phyloP scores from a whole-genome alignment of 1,140 invertebrate species.

The Cataglyphis hispanica region DNA sequence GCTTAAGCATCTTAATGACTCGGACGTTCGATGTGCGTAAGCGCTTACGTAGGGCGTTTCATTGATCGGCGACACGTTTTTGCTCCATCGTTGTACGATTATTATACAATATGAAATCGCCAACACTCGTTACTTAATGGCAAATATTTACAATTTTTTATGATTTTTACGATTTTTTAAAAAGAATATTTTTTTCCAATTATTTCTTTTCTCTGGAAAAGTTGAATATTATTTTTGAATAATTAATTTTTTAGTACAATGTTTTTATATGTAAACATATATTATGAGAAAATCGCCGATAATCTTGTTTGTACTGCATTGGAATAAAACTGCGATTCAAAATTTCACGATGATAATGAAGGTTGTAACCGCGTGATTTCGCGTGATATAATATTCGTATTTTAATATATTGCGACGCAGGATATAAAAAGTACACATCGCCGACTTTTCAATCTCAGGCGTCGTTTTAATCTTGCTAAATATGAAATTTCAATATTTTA shows the following conservation, averaged over 20 bases:
- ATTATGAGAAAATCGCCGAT: neutral
- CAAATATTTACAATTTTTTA: neutral
- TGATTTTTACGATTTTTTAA: no score
- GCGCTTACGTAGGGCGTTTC: slow-evolving; percentile 47
- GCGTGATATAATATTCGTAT: neutral
- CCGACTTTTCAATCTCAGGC: neutral
- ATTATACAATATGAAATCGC: neutral
- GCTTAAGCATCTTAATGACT: neutral
- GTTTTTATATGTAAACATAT: neutral
- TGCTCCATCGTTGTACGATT: slow-evolving; percentile 17
- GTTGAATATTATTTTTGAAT: neutral
- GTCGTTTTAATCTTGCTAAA: neutral
- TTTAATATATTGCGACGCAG: neutral
- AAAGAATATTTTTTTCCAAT: neutral
- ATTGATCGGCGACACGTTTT: slow-evolving; percentile 53
- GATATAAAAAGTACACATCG: neutral
- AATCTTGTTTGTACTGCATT: neutral
- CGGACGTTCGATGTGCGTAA: slow-evolving; percentile 31
- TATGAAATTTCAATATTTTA: neutral
- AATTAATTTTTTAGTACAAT: neutral
- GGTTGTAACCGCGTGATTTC: neutral
- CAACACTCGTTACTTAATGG: neutral
- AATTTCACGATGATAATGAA: neutral
- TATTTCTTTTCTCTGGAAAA: neutral
- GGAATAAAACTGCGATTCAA: neutral